A percentile compares a stretch with the other conserved stretches of the same genome.
Evolutionary conservation across 2,797 vertebrate species (phyloP).

Genomic region (Sphenopsis melanotis): DNA sequence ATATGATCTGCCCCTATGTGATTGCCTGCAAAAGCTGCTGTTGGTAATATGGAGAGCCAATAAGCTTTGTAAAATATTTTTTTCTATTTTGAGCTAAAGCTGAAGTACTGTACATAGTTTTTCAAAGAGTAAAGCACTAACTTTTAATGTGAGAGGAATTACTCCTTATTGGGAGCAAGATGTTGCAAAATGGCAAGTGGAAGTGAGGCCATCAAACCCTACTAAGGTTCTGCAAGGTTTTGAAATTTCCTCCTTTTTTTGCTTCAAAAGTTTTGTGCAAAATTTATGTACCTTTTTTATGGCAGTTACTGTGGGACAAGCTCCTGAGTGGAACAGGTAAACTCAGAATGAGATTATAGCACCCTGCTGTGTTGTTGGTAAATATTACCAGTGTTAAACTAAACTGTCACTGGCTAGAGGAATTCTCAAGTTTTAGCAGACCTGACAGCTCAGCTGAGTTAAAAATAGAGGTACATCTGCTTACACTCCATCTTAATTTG

Average conservation of each 20-base stretch:
- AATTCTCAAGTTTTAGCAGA: not conserved
- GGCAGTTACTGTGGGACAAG: not conserved
- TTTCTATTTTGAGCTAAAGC: not conserved
- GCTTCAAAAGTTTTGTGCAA: not conserved
- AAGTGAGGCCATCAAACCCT: not conserved
- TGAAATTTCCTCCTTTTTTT: not conserved
- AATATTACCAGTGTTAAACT: not conserved
- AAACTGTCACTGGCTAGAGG: not conserved
- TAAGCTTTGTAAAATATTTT: not conserved
- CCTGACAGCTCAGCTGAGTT: not conserved
- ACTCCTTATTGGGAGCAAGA: not conserved
- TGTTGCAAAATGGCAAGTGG: not conserved
- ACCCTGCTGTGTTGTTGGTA: not conserved
- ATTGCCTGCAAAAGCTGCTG: not conserved
- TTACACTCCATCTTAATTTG: conserved; percentile 24
- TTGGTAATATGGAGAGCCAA: not conserved
- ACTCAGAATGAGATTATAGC: not conserved
- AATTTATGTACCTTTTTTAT: not conserved
- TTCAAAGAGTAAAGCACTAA: not conserved
- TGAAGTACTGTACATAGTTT: not conserved
- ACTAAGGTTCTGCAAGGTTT: not conserved
- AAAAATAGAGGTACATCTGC: conserved; percentile 18
- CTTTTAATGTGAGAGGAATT: not conserved
- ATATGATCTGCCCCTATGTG: rapidly evolving
- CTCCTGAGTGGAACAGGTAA: not conserved